These are phyloP conservation scores for Pangasianodon gigas DNA, from an alignment of 2,113 vertebrate genomes.

Conservation along the genomic window DNA sequence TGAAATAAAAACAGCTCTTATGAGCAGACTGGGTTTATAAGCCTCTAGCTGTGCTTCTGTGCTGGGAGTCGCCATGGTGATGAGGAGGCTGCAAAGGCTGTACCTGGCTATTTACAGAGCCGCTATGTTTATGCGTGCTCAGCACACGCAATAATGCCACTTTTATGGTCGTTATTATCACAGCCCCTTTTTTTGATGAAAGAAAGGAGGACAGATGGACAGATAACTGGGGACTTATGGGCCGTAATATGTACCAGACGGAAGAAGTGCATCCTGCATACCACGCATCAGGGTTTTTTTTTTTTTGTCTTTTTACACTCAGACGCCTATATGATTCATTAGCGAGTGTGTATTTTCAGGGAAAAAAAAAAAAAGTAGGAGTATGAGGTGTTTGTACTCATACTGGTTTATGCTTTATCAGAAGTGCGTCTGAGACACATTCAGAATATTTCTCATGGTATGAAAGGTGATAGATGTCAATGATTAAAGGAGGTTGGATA, in stretches of 20 bases:
- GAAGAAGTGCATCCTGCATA: neutral
- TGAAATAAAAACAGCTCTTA: neutral
- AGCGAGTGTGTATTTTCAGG: neutral
- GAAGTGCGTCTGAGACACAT: neutral
- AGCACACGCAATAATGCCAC: neutral
- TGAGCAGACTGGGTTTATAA: neutral
- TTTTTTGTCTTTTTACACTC: neutral
- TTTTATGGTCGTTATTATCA: neutral
- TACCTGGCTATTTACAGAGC: constrained; percentile 42
- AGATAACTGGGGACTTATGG: neutral
- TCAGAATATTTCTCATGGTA: neutral
- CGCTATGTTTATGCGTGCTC: constrained; percentile 23
- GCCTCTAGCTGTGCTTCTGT: constrained; percentile 35
- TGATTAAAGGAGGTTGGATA: neutral
- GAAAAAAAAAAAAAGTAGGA: neutral
- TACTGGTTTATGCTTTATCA: neutral
- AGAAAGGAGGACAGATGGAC: constrained; percentile 1
- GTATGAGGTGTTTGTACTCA: neutral
- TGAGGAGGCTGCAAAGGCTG: constrained; percentile 39
- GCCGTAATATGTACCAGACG: neutral
- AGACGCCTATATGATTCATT: neutral
- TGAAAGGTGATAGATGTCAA: neutral
- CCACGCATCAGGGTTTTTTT: neutral
- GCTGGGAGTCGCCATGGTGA: constrained; percentile 61
- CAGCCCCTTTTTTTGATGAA: neutral